Evolutionary conservation across 2,888 invertebrate genomes (phyloP), one percentile per base, ranked within the genome.

Genomic region (Coremacera marginata): DNA sequence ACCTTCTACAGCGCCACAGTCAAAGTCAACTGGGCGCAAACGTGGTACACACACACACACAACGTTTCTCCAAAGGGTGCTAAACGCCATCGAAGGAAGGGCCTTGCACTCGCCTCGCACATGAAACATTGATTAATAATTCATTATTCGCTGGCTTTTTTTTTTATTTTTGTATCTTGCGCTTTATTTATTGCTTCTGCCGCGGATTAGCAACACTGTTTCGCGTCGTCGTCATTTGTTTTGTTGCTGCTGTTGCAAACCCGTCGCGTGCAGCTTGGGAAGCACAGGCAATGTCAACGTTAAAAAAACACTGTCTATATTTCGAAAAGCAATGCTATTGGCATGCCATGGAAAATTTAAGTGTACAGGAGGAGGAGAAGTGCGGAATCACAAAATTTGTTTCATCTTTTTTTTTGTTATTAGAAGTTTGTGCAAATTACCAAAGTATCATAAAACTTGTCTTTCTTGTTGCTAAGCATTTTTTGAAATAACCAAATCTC

Each of bases 101-200:
- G 63, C 63, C 63, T 63, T 63, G 63, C 63, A 63, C 63, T 63
- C 63, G 34, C 63, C 31, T 25, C 63, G 31, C 63, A 63, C 31
- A 63, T 34, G 63, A 31, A 27, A 63, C 63, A 63, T 34, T 63
- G 63, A 63, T 63, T 63, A 63, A 63, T 63, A 63, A 63, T 63
- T 63, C 63, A 63, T 63, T 31, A 37, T 11, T 44, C n/a, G n/a
- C n/a, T 44, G 11, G 14, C 14, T 14, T 44, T 14, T 44, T 44
- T 44, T 44, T 44, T 27, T 3, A 5, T 16, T 31, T 55, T 55
- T 1, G 22, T 22, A 52, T 19, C 19, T 55, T 55, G n/a, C 9
- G 55, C 22, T 19, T 55, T 55, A 55, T 55, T 55, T 55, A 55
- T 55, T 55, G 55, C 55, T 19, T 55, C 55, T 22, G 22, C 22